Percentiles rank a stretch among this genome's conserved stretches.
phyloP scores from a whole-genome alignment of 2,888 invertebrate genomes.

The Caenorhabditis drosophilae region DNA sequence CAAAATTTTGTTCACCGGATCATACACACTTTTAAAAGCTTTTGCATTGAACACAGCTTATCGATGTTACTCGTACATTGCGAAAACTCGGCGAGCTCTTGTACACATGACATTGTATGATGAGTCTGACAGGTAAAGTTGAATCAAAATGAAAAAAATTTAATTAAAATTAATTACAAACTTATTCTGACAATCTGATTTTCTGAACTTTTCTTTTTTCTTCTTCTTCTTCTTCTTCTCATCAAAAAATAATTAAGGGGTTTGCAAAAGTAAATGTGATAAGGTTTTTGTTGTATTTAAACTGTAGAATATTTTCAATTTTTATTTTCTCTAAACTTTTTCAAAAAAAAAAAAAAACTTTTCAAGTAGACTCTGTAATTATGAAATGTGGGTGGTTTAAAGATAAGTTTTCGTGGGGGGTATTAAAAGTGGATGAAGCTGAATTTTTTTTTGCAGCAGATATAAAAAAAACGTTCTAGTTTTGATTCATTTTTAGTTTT shows the following conservation, averaged over 20 bases:
- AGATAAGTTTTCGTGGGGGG: too few species aligned
- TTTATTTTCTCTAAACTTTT: not conserved
- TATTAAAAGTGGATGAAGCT: too few species aligned
- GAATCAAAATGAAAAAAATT: not conserved
- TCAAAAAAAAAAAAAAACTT: too few species aligned
- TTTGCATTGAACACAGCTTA: slow-evolving; percentile 36
- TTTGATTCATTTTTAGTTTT: too few species aligned
- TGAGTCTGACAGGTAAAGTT: slow-evolving; percentile 14
- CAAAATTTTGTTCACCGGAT: slow-evolving; percentile 31
- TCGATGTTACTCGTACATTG: slow-evolving; percentile 42
- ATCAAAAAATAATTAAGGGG: too few species aligned
- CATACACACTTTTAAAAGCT: slow-evolving; percentile 33
- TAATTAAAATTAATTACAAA: not conserved
- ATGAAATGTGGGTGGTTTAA: too few species aligned
- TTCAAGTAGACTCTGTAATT: too few species aligned
- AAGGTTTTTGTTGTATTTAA: not conserved
- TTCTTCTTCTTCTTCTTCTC: not conserved
- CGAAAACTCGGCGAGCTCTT: slow-evolving; percentile 27
- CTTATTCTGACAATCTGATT: not conserved
- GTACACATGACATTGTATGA: slow-evolving; percentile 27
- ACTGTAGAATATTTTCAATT: not conserved
- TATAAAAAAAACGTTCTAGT: too few species aligned
- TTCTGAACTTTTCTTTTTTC: too few species aligned
- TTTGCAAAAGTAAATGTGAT: not conserved
- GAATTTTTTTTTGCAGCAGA: too few species aligned